Base-by-base conservation (phyloP, 92 coral and sea anemone species). In the Pocillopora grandis region DNA sequence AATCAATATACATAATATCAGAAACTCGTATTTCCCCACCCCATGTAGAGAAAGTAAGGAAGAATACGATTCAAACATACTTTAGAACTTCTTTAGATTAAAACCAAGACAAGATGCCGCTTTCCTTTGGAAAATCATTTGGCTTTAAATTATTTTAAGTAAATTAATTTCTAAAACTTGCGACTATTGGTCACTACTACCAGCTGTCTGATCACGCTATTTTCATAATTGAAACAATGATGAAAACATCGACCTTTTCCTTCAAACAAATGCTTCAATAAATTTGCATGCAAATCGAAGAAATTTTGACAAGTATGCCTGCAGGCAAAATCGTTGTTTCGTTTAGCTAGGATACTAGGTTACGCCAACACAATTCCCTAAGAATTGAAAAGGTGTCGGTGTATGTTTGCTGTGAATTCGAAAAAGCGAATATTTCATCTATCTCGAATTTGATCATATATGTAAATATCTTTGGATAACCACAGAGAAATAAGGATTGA, bases 171-270 rank as follows among this genome's bases (percentile, higher is more conserved):
- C 20, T 2, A 12, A 35, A 15, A 70, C 36, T 70, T 49, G 62
- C 9, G 55, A 70, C 57, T 14, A 27, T 76, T 59, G 33, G 5
- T 16, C 55, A 57, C 12, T 52, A 7, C 48, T 52, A n/a, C 49
- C 83, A 79, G 48, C 83, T 79, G 83, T 66, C 74, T 16, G 52
- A 16, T 55, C 82, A 52, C 16, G 83, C 48, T 79, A 37, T 79
- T 79, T 66, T 79, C 83, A 79, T 64, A 36, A 65, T 64, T 78
- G 21, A 78, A 62, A 78, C 48, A 20, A 37, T 60, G 2, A 17
- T 56, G 75, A 70, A 48, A 60, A 77, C 23, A 65, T 66, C 35
- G 27, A 18, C 12, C 62, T 76, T 60, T 48, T 48, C 69, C 42
- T 78, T 65, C 69, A 6, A 49, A 63, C 62, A 66, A 78, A 78